phyloP scores from a whole-genome alignment of 2,888 invertebrate species.

The Amphipyra tragopoginis region DNA sequence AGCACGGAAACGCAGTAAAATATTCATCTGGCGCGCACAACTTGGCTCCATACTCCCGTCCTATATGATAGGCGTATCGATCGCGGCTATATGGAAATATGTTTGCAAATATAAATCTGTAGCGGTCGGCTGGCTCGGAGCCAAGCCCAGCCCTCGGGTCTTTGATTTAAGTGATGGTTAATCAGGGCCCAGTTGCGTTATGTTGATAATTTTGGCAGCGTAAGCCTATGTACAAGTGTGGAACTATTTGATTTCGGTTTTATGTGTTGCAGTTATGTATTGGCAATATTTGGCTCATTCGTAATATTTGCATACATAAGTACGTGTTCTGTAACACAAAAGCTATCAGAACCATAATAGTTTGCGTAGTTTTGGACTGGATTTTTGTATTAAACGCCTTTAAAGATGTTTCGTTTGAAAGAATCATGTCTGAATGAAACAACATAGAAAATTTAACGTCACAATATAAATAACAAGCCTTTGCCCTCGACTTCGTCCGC shows the following conservation, averaged over 20 bases:
- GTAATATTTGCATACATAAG: constrained; percentile 4
- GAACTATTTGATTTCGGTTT: constrained; percentile 23
- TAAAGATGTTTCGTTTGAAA: constrained; percentile 1
- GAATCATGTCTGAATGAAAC: not conserved
- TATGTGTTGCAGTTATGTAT: constrained; percentile 21
- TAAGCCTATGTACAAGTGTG: constrained; percentile 21
- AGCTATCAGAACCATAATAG: too few species aligned
- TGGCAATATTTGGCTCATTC: not conserved
- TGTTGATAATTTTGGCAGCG: constrained; percentile 51
- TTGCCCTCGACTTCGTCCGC: too few species aligned
- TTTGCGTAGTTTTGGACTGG: too few species aligned
- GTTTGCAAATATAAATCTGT: constrained; percentile 75
- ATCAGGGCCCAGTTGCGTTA: constrained; percentile 60
- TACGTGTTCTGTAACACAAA: too few species aligned
- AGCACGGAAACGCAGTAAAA: constrained; percentile 50
- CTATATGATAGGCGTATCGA: constrained; percentile 57
- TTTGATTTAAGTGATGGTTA: constrained; percentile 72
- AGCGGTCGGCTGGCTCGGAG: constrained; percentile 74
- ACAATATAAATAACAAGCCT: too few species aligned
- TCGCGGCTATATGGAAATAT: constrained; percentile 70
- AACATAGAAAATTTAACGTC: constrained; percentile 5
- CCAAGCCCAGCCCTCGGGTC: constrained; percentile 65
- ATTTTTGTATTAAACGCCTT: not conserved
- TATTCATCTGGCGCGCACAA: constrained; percentile 48
- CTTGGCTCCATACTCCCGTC: constrained; percentile 48